Evolutionary conservation across 1,140 invertebrate species (phyloP).

Genomic region (Caenorhabditis briggsae): DNA sequence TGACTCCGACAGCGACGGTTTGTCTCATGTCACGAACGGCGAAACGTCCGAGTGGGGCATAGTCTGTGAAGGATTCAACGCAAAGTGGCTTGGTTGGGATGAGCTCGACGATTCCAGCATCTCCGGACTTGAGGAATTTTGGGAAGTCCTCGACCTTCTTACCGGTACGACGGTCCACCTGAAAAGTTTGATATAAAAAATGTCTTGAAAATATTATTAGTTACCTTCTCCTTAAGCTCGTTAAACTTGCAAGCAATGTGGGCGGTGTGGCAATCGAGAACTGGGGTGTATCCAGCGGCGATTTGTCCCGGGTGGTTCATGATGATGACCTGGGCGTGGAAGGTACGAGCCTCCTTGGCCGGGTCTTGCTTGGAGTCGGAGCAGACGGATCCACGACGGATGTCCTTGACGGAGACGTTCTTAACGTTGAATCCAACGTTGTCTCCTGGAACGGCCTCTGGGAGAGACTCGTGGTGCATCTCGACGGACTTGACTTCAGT

Average conservation of each 20-base stretch:
- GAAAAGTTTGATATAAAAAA: neutral
- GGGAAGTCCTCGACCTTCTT: conserved; percentile 80
- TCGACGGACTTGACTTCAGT: conserved; percentile 99
- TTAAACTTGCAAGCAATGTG: conserved; percentile 98
- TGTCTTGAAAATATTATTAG: neutral
- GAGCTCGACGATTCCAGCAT: conserved; percentile 90
- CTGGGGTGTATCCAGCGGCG: conserved; percentile 94
- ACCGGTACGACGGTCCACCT: conserved; percentile 92
- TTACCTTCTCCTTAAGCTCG: conserved; percentile 92
- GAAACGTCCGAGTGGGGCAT: conserved; percentile 96
- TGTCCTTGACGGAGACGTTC: conserved; percentile 81
- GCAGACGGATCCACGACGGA: conserved; percentile 67
- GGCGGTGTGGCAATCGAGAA: conserved; percentile 96
- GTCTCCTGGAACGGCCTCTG: conserved; percentile 90
- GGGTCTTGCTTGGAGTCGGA: conserved; percentile 80
- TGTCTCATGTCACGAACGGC: conserved; percentile 99
- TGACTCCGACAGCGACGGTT: conserved; percentile 97
- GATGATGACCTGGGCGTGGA: conserved; percentile 94
- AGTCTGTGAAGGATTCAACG: conserved; percentile 96
- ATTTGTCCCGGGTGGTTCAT: conserved; percentile 98
- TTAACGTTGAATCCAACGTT: conserved; percentile 98
- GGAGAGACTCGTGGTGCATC: conserved; percentile 97
- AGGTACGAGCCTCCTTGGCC: conserved; percentile 90
- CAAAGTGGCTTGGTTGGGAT: conserved; percentile 95
- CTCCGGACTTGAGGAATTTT: conserved; percentile 89